Base-by-base conservation (phyloP, 2,113 vertebrate genomes). In the Lophotis ruficrista region DNA sequence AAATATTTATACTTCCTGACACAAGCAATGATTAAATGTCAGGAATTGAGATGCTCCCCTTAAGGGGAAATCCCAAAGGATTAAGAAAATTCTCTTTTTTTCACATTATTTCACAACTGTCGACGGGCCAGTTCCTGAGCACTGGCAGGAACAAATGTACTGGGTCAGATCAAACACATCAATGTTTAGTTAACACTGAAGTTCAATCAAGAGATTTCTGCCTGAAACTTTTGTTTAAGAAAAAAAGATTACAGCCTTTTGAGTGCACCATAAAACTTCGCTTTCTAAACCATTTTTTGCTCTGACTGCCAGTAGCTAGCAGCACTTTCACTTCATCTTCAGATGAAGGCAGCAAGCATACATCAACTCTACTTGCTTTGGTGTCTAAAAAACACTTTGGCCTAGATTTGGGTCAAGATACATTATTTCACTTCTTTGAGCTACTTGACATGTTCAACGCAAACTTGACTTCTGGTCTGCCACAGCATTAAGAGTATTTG, bases 1-100 rank as follows among this genome's bases (percentile, higher is more conserved):
- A 95, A 96, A 93, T 41, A 92, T 69, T 94, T 91, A 64, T 47
- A 84, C 19, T 71, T 94, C 77, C 70, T 89, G 83, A 76, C 83
- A 96, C 77, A 70, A 92, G 72, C 72, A 92, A 82, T 79, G 89
- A 96, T 84, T 92, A 91, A 91, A 57, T 72, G 77, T 84, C 73
- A 96, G 41, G 61, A 61, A 90, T 83, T 96, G 84, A 87, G 69
- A 96, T 15, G 51, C 30, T 61, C 31, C 48, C 91, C 21, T 69
- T 68, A 72, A 83, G 65, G 45, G 79, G 89, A 83, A 89, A 86
- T 90, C 79, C 89, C 89, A 89, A 61, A 76, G 53, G 94, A 95
- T 92, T 83, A 96, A 87, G 86, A 87, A 94, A 97, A 92, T 72
- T 37, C 50, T 60, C 33, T 38, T 85, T 91, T 89, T 92, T 80